phyloP scores from a whole-genome alignment of 2,888 invertebrate species.

The Netelia fuscicornis region DNA sequence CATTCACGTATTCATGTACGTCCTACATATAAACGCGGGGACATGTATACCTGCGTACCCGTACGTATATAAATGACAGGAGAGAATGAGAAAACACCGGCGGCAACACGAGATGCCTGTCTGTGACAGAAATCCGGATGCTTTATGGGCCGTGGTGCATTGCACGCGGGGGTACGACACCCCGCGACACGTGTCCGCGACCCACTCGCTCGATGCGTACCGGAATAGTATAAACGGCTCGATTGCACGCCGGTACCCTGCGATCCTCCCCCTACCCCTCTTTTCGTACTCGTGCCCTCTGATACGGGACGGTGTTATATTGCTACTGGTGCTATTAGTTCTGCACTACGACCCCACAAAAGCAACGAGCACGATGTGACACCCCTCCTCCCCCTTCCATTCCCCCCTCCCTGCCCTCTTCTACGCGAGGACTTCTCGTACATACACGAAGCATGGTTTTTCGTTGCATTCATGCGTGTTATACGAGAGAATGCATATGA shows the following conservation, averaged over 20 bases:
- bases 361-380: constrained; percentile 37
- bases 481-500: constrained; percentile 31
- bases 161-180: constrained; percentile 61
- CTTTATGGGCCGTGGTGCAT: constrained; percentile 69
- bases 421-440: neutral
- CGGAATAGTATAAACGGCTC: constrained; percentile 37
- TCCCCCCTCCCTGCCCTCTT: neutral
- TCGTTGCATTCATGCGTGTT: constrained; percentile 28
- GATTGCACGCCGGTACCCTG: constrained; percentile 40
- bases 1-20: constrained; percentile 1
- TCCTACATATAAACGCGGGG: neutral
- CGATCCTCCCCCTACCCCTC: neutral
- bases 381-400: neutral
- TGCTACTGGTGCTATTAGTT: constrained; percentile 55
- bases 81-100: constrained; percentile 38
- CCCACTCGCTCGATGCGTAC: constrained; percentile 32
- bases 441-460: constrained; percentile 17
- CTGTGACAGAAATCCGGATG: constrained; percentile 73
- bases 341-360: neutral
- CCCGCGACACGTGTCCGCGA: constrained; percentile 68
- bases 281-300: constrained; percentile 23
- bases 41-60: neutral
- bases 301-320: constrained; percentile 34
- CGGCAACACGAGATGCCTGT: constrained; percentile 68
- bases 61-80: neutral